Conservation (phyloP, 2,113 vertebrate species). For the Rhabdomys dilectus region DNA sequence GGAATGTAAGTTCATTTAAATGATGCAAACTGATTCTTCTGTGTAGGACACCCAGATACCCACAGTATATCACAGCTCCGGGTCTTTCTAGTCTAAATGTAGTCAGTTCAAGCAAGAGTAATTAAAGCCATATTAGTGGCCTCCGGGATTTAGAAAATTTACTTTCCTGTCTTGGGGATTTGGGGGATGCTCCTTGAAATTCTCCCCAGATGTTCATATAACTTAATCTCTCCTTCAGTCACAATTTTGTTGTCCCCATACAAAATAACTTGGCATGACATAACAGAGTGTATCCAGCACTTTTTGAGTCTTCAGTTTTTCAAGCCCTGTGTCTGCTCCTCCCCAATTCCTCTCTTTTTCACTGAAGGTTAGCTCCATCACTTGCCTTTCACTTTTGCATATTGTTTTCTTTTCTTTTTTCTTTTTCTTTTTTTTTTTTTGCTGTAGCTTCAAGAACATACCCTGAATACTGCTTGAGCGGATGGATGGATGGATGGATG, state of each 20-base stretch:
- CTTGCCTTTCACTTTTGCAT: not conserved
- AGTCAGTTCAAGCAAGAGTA: slow-evolving; percentile 9
- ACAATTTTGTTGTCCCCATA: not conserved
- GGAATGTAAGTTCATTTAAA: slow-evolving; percentile 10
- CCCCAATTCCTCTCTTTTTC: not conserved
- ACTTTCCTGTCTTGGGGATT: not conserved
- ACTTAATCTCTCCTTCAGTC: not conserved
- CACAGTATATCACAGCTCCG: not conserved
- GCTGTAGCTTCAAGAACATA: not conserved
- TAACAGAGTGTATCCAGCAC: not conserved
- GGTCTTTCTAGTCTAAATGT: slow-evolving; percentile 1
- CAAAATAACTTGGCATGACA: not conserved
- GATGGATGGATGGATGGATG: not conserved
- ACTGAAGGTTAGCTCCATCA: not conserved
- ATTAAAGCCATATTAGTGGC: not conserved
- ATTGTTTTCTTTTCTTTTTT: not conserved
- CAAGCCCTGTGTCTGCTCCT: not conserved
- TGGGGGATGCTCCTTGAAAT: not conserved
- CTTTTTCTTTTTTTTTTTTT: too few relatives aligned
- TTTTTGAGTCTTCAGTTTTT: not conserved
- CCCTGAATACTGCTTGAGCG: not conserved
- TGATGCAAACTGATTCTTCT: not conserved
- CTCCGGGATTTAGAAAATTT: not conserved
- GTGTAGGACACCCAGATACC: not conserved
- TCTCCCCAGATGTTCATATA: not conserved